Evolutionary conservation across 2,113 vertebrate genomes (phyloP).

Genomic region (Morone chrysops): DNA sequence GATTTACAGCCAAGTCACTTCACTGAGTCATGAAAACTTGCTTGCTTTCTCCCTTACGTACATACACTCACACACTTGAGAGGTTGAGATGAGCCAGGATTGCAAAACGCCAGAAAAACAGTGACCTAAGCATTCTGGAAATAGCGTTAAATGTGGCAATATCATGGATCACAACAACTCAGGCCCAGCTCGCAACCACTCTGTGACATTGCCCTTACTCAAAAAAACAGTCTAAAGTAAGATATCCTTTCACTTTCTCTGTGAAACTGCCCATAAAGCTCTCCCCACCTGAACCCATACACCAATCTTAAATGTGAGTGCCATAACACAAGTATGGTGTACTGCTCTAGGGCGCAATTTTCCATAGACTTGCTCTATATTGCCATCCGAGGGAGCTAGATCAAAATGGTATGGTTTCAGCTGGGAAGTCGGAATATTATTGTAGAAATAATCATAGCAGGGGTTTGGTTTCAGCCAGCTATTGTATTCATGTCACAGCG

Average conservation of each 20-base stretch:
- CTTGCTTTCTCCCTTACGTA: constrained; percentile 7
- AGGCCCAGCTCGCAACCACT: constrained; percentile 64
- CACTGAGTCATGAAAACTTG: constrained; percentile 29
- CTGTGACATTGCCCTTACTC: constrained; percentile 61
- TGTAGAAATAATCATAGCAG: constrained; percentile 58
- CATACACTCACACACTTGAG: constrained; percentile 23
- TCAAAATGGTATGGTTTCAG: constrained; percentile 63
- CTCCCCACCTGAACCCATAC: constrained; percentile 44
- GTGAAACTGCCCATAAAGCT: constrained; percentile 63
- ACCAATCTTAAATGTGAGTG: constrained; percentile 65
- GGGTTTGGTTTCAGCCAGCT: constrained; percentile 33
- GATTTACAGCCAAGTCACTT: constrained; percentile 18
- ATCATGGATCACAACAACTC: constrained; percentile 73
- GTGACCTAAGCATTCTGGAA: constrained; percentile 63
- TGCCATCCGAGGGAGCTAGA: constrained; percentile 53
- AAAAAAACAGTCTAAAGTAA: constrained; percentile 55
- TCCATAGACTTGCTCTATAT: constrained; percentile 75
- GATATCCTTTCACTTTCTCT: constrained; percentile 64
- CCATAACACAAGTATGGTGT: constrained; percentile 68
- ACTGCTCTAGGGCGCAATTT: constrained; percentile 76
- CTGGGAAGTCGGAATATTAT: constrained; percentile 52
- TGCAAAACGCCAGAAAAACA: constrained; percentile 63
- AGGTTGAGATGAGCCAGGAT: constrained; percentile 42
- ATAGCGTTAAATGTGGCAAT: constrained; percentile 71
- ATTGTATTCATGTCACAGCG: constrained; percentile 58